Evolutionary conservation across 2,113 vertebrate species (phyloP).

Genomic region (Actinemys pallida): DNA sequence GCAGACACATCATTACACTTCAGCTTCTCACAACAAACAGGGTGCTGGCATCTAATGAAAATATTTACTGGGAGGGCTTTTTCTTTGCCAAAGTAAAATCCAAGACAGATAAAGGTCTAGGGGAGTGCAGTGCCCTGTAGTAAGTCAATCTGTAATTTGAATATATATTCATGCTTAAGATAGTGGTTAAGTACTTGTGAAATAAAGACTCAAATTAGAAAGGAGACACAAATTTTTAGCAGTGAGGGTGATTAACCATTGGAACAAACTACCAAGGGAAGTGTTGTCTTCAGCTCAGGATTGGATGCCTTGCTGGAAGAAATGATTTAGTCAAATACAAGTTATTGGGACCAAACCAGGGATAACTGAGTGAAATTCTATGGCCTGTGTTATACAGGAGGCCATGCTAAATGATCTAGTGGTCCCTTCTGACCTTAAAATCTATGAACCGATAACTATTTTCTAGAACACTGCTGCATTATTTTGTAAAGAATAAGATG

Average conservation of each 20-base stretch:
- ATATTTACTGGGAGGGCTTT: conserved; percentile 35
- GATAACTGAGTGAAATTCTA: not conserved
- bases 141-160: not conserved
- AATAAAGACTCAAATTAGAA: not conserved
- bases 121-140: not conserved
- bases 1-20: conserved; percentile 56
- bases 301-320: not conserved
- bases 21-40: conserved; percentile 41
- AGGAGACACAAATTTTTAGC: not conserved
- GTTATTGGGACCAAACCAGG: not conserved
- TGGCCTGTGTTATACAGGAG: not conserved
- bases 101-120: not conserved
- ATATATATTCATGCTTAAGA: not conserved
- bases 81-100: not conserved
- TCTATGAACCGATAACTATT: not conserved
- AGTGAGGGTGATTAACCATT: not conserved
- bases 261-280: conserved; percentile 21
- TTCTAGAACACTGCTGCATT: not conserved
- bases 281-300: not conserved
- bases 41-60: conserved; percentile 29
- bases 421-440: not conserved
- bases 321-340: not conserved
- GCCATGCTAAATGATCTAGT: not conserved
- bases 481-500: not conserved
- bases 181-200: not conserved